phyloP scores from a whole-genome alignment of 2,113 vertebrate species.

The Myotis davidii region DNA sequence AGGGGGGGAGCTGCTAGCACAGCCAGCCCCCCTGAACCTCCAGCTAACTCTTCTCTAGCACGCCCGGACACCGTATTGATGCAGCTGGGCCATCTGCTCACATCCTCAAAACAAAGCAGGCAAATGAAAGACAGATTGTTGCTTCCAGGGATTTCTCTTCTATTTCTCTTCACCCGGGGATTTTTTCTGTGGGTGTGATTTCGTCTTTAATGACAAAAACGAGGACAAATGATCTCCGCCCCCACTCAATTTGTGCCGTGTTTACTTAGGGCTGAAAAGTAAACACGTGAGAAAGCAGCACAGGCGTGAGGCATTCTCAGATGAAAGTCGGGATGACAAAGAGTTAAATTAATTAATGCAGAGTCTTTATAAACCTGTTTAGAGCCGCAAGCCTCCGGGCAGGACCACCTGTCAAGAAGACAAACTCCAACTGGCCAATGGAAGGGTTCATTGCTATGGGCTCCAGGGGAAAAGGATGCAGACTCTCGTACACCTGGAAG shows the following conservation, averaged over 20 bases:
- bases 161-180: conserved; percentile 6
- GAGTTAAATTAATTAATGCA: background rate
- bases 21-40: background rate
- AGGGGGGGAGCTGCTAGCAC: background rate
- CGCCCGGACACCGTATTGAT: background rate
- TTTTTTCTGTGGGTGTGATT: background rate
- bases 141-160: conserved; percentile 25
- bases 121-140: conserved; percentile 19
- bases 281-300: background rate
- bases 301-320: background rate
- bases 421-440: background rate
- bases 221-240: background rate
- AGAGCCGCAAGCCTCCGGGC: background rate
- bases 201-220: conserved; percentile 18
- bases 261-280: background rate
- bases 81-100: conserved; percentile 47
- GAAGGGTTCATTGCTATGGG: conserved; percentile 28
- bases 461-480: background rate
- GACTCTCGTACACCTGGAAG: background rate
- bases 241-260: background rate
- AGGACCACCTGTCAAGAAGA: conserved; percentile 5
- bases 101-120: conserved; percentile 46
- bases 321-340: background rate
- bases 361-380: background rate
- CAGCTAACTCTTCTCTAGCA: background rate